A percentile compares a stretch with the other conserved stretches of the same genome.
Evolutionary conservation across 53 echinoderm and acorn worm species (phyloP).

Genomic region (Pentamera pediparva): DNA sequence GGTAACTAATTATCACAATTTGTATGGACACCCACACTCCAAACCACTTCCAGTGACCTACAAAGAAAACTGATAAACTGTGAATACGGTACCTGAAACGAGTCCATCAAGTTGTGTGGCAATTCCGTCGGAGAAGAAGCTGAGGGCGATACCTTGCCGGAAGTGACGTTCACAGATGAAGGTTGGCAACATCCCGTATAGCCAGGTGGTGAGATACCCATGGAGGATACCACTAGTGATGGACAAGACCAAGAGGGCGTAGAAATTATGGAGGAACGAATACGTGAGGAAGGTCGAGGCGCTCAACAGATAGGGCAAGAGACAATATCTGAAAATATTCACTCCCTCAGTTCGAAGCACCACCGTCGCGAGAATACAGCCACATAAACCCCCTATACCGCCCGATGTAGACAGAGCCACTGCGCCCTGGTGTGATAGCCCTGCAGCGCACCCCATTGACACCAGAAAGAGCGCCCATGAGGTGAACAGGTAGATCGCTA

Average conservation of each 20-base stretch:
- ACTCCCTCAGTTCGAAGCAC: neutral
- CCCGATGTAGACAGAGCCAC: neutral
- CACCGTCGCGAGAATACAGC: neutral
- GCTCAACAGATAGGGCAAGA: neutral
- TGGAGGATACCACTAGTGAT: neutral
- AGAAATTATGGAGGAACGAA: neutral
- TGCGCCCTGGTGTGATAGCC: neutral
- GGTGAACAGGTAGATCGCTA: neutral
- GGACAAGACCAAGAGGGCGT: neutral
- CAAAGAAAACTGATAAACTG: too few species aligned
- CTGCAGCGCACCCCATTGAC: neutral
- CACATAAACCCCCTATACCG: neutral
- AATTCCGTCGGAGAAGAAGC: neutral
- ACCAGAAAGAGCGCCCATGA: conserved; percentile 4
- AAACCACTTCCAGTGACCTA: too few species aligned
- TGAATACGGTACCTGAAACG: neutral
- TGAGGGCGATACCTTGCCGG: neutral
- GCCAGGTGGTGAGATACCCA: neutral
- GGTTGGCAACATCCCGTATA: neutral
- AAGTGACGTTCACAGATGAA: neutral
- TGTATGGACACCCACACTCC: too few species aligned
- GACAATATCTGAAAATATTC: neutral
- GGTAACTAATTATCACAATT: too few species aligned
- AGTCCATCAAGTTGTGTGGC: neutral
- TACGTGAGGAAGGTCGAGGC: neutral